Evolutionary conservation across 2,113 vertebrate genomes (phyloP).

Genomic region (Collichthys lucidus): DNA sequence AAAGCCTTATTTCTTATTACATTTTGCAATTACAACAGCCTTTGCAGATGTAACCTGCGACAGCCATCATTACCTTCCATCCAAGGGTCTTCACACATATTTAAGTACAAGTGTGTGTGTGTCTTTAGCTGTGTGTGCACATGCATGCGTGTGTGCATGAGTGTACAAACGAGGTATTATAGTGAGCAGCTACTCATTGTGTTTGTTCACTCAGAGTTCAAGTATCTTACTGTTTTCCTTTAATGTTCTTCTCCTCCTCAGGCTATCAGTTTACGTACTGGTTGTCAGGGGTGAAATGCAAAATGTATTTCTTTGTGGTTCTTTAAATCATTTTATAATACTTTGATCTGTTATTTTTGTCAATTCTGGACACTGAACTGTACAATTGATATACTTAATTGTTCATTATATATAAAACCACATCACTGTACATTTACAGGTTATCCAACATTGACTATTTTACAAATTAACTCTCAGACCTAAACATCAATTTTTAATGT

Average conservation of each 20-base stretch:
- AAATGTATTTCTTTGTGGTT: neutral
- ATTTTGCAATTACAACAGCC: too few species aligned
- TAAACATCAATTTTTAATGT: neutral
- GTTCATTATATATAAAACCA: too few species aligned
- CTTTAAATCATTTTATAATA: neutral
- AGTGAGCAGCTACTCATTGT: neutral
- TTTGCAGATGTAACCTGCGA: too few species aligned
- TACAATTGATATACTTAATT: too few species aligned
- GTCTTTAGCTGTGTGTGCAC: too few species aligned
- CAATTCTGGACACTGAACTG: neutral
- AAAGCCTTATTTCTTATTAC: too few species aligned
- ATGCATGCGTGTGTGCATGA: neutral
- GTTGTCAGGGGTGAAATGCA: constrained; percentile 9
- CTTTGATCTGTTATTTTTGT: neutral
- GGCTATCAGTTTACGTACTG: neutral
- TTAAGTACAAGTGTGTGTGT: neutral
- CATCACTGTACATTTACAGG: neutral
- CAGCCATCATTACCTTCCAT: too few species aligned
- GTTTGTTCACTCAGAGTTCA: neutral
- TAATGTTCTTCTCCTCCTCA: constrained; percentile 7
- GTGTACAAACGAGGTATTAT: neutral
- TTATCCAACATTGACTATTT: neutral
- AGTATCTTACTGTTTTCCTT: neutral
- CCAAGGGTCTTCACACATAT: neutral
- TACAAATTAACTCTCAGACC: neutral